These are phyloP conservation scores for Alitta virens DNA, from an alignment of 2,888 invertebrate genomes.

Conservation along the genomic window DNA sequence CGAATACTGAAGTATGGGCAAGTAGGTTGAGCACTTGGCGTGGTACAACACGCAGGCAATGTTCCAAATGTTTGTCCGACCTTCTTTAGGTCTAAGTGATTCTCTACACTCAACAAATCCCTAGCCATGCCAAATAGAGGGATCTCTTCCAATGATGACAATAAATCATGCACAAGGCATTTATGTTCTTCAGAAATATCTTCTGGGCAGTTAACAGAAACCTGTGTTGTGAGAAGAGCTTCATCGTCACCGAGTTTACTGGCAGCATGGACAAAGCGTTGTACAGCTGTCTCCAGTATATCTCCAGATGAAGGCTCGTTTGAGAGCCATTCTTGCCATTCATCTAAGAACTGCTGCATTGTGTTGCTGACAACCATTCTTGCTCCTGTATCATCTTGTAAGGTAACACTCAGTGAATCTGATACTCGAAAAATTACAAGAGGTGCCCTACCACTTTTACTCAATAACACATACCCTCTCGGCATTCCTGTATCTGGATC, in stretches of 20 bases:
- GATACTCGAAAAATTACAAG: slow-evolving; percentile 23
- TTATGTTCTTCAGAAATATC: slow-evolving; percentile 22
- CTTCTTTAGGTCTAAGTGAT: neutral
- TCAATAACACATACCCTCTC: slow-evolving; percentile 27
- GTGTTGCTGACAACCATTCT: neutral
- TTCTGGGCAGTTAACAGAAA: slow-evolving; percentile 27
- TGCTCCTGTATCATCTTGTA: neutral
- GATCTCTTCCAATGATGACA: slow-evolving; percentile 28
- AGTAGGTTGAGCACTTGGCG: neutral
- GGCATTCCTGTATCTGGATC: slow-evolving; percentile 44
- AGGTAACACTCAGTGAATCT: slow-evolving; percentile 1
- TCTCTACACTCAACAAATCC: neutral
- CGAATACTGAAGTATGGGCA: slow-evolving; percentile 1
- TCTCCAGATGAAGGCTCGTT: too few relatives aligned
- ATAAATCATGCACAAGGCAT: slow-evolving; percentile 24
- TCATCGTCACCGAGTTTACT: slow-evolving; percentile 7
- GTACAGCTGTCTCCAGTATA: neutral
- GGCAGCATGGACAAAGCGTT: neutral
- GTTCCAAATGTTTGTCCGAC: neutral
- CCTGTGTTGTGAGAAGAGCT: slow-evolving; percentile 28
- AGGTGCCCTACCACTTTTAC: slow-evolving; percentile 15
- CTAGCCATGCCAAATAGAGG: slow-evolving; percentile 18
- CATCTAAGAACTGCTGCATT: slow-evolving; percentile 3
- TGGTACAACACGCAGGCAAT: neutral
- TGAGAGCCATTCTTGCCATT: slow-evolving; percentile 8